phyloP scores from a whole-genome alignment of 2,888 invertebrate species.

The Mimachlamys varia region DNA sequence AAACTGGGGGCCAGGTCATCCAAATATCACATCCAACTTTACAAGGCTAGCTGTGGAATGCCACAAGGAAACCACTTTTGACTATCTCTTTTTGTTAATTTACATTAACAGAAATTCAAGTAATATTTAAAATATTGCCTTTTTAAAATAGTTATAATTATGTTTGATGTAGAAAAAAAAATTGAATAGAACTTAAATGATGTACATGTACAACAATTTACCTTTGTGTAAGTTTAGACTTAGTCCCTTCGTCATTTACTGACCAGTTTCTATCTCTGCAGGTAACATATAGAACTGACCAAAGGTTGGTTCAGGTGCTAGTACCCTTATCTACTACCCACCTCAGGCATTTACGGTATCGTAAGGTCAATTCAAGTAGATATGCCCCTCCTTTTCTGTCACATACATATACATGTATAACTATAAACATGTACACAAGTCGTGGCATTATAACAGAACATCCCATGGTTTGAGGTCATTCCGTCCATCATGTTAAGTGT shows the following conservation, averaged over 20 bases:
- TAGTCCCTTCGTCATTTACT: background rate
- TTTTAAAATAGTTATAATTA: too few species aligned
- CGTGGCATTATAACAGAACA: too few species aligned
- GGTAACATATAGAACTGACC: background rate
- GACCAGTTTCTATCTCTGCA: background rate
- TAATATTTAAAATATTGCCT: too few species aligned
- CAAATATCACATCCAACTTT: too few species aligned
- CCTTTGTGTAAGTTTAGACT: background rate
- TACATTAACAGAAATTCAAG: too few species aligned
- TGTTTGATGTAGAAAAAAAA: too few species aligned
- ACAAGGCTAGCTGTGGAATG: too few species aligned
- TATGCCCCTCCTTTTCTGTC: background rate
- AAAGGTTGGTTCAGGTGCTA: background rate
- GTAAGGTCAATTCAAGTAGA: background rate
- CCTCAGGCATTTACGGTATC: background rate
- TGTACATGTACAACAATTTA: background rate
- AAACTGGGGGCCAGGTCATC: too few species aligned
- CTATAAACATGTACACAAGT: background rate
- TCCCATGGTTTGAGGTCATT: background rate
- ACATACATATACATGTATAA: background rate
- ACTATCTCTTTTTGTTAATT: too few species aligned
- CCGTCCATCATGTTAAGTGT: background rate
- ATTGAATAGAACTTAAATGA: too few species aligned
- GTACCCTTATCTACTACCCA: background rate
- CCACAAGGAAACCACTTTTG: too few species aligned